Percentiles rank a stretch among this genome's conserved stretches.
Conservation (phyloP, 2,888 invertebrate genomes). For the Nymphalis polychloros region DNA sequence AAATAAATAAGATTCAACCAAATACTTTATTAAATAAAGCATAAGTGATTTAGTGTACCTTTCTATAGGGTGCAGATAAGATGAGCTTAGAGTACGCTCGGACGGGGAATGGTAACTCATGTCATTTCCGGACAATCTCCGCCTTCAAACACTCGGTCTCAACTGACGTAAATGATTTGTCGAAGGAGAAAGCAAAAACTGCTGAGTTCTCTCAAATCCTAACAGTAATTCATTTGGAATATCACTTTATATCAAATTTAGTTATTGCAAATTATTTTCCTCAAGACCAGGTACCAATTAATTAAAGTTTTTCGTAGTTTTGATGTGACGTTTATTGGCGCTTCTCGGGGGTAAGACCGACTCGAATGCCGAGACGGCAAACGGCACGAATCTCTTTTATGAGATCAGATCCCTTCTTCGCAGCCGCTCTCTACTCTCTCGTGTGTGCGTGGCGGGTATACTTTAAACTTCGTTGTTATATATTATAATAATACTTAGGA, state of each 20-base stretch:
- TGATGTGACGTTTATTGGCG: too few relatives aligned
- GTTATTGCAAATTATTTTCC: not conserved
- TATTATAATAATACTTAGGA: too few relatives aligned
- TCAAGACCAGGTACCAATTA: too few relatives aligned
- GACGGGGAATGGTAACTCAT: slow-evolving; percentile 11
- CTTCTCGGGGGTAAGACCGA: too few relatives aligned
- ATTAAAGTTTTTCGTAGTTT: too few relatives aligned
- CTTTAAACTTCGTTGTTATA: too few relatives aligned
- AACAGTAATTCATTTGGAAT: not conserved
- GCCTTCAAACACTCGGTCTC: slow-evolving; percentile 15
- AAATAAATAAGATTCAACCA: too few relatives aligned
- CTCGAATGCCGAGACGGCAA: too few relatives aligned
- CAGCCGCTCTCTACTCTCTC: too few relatives aligned
- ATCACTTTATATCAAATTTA: not conserved
- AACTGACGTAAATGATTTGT: slow-evolving; percentile 7
- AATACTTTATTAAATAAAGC: not conserved
- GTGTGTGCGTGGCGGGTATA: too few relatives aligned
- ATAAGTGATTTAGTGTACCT: not conserved
- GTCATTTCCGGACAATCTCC: slow-evolving; percentile 23
- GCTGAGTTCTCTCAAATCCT: not conserved
- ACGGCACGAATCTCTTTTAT: too few relatives aligned
- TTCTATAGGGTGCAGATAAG: not conserved
- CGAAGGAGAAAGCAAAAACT: not conserved
- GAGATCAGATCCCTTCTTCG: too few relatives aligned
- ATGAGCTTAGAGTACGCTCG: not conserved